Evolutionary conservation across 2,888 invertebrate species (phyloP), one percentile per base, ranked within the genome.

Genomic region (Drosophila mayaguana): DNA sequence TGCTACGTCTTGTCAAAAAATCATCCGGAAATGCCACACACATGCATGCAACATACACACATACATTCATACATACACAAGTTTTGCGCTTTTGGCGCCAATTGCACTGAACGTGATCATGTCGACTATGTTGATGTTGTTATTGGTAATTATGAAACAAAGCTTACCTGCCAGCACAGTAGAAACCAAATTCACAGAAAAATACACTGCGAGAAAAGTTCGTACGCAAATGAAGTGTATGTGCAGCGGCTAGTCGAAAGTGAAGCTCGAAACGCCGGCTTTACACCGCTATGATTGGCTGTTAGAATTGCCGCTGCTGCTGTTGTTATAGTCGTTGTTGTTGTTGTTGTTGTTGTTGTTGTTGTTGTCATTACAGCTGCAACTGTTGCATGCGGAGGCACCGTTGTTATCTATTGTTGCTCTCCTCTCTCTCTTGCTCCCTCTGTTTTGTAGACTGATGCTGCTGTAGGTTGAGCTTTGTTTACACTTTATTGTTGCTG

Each of bases 81-180:
- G 12, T 4, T 36, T 38, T 14, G 36, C 36, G 7, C 7, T 38
- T 38, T 36, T 36, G 36, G 36, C 36, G 7, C 36, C 36, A 38
- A 38, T 38, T 50, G 28, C 36, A 28, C 11, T 20, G 11, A 56
- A 43, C 28, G 38, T 43, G 12, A 36, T 43, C 28, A 42, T 20
- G 32, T n/a, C 34, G 57, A 28, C 20, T n/a, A 42, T 20, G 32
- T n/a, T 38, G 57, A 28, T 25, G 18, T 5, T 12, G 32, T 22
- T 4, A 22, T 16, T 2, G 12, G 40, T 57, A 28, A 28, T 51
- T 18, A 53, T 45, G 20, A 38, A 57, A 16, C 25, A 48, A 48
- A 73, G 42, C 79, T 78, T 46, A 78, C 81, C 81, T 77, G 80
- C 59, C 34, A 79, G 36, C 53, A 69, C 57, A 54, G 42, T 38